Percentiles rank a stretch among this genome's conserved stretches.
phyloP scores from a whole-genome alignment of 1,140 invertebrate species.

The Lasaia peninsularis region DNA sequence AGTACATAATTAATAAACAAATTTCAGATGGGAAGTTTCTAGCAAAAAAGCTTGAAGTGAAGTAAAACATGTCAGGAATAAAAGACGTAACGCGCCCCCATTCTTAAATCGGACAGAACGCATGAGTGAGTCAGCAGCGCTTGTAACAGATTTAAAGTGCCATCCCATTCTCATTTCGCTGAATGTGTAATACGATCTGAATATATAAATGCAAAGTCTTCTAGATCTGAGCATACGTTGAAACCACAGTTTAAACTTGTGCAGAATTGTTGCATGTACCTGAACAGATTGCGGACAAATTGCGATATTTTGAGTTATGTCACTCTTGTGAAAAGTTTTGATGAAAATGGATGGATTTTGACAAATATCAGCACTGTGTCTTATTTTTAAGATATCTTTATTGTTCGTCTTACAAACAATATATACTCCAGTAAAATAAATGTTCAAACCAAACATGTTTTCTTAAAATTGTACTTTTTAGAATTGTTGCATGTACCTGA shows the following conservation, averaged over 20 bases:
- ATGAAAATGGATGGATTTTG: too few relatives aligned
- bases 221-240: conserved; percentile 22
- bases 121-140: conserved; percentile 13
- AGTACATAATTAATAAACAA: too few relatives aligned
- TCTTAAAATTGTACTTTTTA: not conserved
- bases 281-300: not conserved
- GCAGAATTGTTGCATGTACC: conserved; percentile 8
- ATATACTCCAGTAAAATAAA: too few relatives aligned
- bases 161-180: conserved; percentile 21
- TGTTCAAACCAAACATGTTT: too few relatives aligned
- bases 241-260: conserved; percentile 26
- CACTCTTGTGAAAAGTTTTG: not conserved
- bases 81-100: conserved; percentile 12
- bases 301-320: not conserved
- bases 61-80: conserved; percentile 17
- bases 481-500: conserved; percentile 6
- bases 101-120: conserved; percentile 16
- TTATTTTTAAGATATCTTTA: too few relatives aligned
- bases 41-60: not conserved
- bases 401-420: too few relatives aligned
- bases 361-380: too few relatives aligned
- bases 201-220: conserved; percentile 20
- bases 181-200: conserved; percentile 20
- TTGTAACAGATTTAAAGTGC: conserved; percentile 21
- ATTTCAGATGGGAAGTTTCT: too few relatives aligned